Evolutionary conservation across 2,888 invertebrate genomes (phyloP).

Genomic region (Ceraclea dissimilis): DNA sequence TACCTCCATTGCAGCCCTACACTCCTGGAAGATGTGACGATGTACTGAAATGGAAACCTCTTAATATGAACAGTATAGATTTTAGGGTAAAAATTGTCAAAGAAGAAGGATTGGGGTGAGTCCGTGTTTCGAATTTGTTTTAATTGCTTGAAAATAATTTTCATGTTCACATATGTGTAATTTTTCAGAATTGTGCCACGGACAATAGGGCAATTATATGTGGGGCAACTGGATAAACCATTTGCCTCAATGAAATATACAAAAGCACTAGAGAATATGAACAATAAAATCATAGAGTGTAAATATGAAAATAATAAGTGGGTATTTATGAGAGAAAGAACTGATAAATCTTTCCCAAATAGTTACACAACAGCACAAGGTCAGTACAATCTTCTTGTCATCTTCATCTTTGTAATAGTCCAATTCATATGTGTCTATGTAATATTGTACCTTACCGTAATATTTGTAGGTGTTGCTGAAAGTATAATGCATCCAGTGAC

Average conservation of each 20-base stretch:
- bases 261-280: slow-evolving; percentile 66
- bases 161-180: not conserved
- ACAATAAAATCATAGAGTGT: slow-evolving; percentile 97
- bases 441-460: too few species aligned
- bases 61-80: slow-evolving; percentile 90
- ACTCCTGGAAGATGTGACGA: slow-evolving; percentile 70
- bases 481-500: slow-evolving; percentile 83
- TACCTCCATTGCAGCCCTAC: slow-evolving; percentile 61
- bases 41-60: slow-evolving; percentile 97
- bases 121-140: not conserved
- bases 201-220: slow-evolving; percentile 70
- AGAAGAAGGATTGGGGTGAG: slow-evolving; percentile 66
- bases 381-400: slow-evolving; percentile 35
- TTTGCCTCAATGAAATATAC: slow-evolving; percentile 71
- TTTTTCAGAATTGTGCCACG: slow-evolving; percentile 56
- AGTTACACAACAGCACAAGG: slow-evolving; percentile 75
- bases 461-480: slow-evolving; percentile 63
- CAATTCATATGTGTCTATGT: too few species aligned
- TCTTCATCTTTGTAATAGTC: too few species aligned
- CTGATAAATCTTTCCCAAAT: slow-evolving; percentile 96
- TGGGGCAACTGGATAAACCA: slow-evolving; percentile 61
- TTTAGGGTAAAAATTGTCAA: slow-evolving; percentile 79
- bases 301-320: slow-evolving; percentile 72
- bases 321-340: slow-evolving; percentile 92
- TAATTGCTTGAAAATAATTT: not conserved